Conservation (phyloP, 2,113 vertebrate species). For the Carassius gibelio region DNA sequence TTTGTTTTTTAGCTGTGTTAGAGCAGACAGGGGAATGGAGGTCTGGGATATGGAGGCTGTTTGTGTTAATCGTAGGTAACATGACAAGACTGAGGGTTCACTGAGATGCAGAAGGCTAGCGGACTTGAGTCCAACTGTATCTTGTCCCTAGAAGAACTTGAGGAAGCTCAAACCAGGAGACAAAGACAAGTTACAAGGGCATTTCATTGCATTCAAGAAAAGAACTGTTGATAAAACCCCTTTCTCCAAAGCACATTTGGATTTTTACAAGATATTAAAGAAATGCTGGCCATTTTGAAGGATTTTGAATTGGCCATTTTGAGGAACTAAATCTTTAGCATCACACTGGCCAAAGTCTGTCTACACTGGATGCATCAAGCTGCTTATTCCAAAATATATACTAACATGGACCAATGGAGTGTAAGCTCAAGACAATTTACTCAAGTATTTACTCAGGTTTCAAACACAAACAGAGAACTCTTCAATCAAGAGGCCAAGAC, state of each 20-base stretch:
- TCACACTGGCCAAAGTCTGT: neutral
- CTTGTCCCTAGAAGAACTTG: slow-evolving; percentile 50
- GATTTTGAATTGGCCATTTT: neutral
- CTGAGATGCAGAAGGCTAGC: slow-evolving; percentile 8
- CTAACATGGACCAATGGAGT: neutral
- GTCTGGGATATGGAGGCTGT: slow-evolving; percentile 19
- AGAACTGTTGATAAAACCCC: neutral
- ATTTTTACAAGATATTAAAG: neutral
- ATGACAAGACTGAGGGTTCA: slow-evolving; percentile 35
- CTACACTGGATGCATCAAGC: neutral
- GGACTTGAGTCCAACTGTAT: slow-evolving; percentile 30
- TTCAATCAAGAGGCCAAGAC: slow-evolving; percentile 56
- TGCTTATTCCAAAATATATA: neutral
- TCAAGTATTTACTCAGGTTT: neutral
- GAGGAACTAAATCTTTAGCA: neutral
- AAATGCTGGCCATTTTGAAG: neutral
- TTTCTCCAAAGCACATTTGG: neutral
- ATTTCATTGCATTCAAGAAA: slow-evolving; percentile 26
- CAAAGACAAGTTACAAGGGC: slow-evolving; percentile 28
- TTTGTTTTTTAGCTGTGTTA: slow-evolving; percentile 52
- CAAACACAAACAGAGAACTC: slow-evolving; percentile 37
- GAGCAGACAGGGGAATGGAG: slow-evolving; percentile 26
- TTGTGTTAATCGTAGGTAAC: slow-evolving; percentile 28
- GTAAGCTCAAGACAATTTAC: neutral
- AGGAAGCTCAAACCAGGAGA: slow-evolving; percentile 47